Conservation (phyloP, 2,888 invertebrate species). For the Heliconius cydno region DNA sequence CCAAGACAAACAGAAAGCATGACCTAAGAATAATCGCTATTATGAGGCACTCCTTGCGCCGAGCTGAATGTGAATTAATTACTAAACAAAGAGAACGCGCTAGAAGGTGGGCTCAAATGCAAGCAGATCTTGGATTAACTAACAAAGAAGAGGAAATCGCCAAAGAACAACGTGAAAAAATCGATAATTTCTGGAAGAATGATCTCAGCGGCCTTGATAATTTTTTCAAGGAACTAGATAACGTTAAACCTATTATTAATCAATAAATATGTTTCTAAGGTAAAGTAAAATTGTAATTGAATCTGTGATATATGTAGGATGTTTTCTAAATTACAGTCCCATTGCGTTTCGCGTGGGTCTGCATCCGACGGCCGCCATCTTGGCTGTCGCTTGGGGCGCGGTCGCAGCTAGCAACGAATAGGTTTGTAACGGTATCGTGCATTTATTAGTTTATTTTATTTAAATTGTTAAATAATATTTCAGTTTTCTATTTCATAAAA, state of each 20-base stretch:
- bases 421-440: constrained; percentile 84
- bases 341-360: constrained; percentile 84
- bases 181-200: constrained; percentile 81
- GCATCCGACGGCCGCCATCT: constrained; percentile 81
- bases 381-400: constrained; percentile 83
- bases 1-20: constrained; percentile 83
- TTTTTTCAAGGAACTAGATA: constrained; percentile 86
- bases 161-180: constrained; percentile 74
- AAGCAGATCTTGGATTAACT: constrained; percentile 77
- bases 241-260: constrained; percentile 79
- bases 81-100: constrained; percentile 85
- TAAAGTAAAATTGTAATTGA: constrained; percentile 69
- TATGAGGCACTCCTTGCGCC: constrained; percentile 82
- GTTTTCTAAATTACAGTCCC: constrained; percentile 84
- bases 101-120: constrained; percentile 84
- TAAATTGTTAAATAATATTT: constrained; percentile 59
- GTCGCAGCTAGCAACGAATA: constrained; percentile 85
- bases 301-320: constrained; percentile 83
- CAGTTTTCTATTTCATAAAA: constrained; percentile 70
- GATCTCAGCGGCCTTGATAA: constrained; percentile 86
- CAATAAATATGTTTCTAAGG: constrained; percentile 54
- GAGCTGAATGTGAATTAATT: constrained; percentile 84
- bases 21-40: constrained; percentile 86
- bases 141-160: constrained; percentile 75
- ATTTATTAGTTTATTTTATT: constrained; percentile 65